phyloP scores from a whole-genome alignment of 2,888 invertebrate genomes.

The Antitype chi region DNA sequence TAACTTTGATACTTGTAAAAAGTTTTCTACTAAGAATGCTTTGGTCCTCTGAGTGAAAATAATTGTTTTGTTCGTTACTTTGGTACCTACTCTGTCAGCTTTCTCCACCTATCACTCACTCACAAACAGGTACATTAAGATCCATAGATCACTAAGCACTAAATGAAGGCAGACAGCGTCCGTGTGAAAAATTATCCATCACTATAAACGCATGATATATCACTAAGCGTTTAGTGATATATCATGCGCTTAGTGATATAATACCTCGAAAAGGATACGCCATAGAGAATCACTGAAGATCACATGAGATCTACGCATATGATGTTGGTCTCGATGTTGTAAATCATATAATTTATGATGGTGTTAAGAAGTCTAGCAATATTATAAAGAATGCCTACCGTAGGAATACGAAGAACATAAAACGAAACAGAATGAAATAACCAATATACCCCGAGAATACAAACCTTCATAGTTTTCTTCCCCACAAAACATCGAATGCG shows the following conservation, averaged over 20 bases:
- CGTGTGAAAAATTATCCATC: conserved; percentile 57
- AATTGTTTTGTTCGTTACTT: background rate
- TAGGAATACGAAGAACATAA: background rate
- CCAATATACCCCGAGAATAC: background rate
- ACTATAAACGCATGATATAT: no score
- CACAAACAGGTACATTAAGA: background rate
- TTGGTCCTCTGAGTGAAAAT: background rate
- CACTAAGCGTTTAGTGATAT: background rate
- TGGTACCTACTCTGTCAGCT: background rate
- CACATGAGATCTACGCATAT: background rate
- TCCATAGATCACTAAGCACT: conserved; percentile 70
- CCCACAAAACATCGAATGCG: background rate
- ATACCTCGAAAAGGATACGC: background rate
- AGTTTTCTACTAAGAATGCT: conserved; percentile 8
- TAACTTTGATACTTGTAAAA: conserved; percentile 10
- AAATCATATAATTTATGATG: background rate
- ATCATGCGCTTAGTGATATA: no score
- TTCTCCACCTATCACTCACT: background rate
- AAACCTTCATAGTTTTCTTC: background rate
- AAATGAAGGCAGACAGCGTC: conserved; percentile 70
- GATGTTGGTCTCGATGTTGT: background rate
- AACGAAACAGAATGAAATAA: background rate
- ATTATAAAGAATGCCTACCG: background rate
- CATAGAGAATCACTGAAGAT: background rate
- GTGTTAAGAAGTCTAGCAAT: background rate